Evolutionary conservation across 2,888 invertebrate species (phyloP), one percentile per base, ranked within the genome.

Genomic region (Oasisia sp.): DNA sequence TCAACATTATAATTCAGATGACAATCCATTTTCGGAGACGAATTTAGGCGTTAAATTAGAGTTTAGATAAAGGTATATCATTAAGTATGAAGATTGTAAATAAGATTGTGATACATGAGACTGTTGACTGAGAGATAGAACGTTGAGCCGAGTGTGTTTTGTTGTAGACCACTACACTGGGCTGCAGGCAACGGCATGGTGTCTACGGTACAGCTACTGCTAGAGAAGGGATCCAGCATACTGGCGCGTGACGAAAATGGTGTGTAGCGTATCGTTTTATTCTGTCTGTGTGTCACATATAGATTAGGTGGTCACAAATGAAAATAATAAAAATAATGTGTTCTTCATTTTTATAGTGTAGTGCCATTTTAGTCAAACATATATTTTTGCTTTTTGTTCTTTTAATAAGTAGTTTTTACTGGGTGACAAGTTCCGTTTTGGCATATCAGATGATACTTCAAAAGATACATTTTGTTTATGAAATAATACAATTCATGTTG

Each of bases 101-200:
- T 74, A 27, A 27, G 3, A 27, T n/a, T 74, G 56, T 56, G 56
- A 56, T 56, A 56, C 19, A 56, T 56, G 56, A 27, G 74, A 7
- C 74, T 27, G 74, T 7, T 9, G 14, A 50, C 12, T 50, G 50
- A 50, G 14, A 9, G 50, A 50, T 50, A 50, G 50, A 50, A 50
- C 74, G 27, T 74, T 74, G 27, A 74, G 74, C 27, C 74, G 3
- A 27, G 45, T 91, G 27, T 45, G 32, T 45, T 27, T 32, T 92
- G 32, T 91, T 94, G 32, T 95, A 97, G 97, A 92, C 97, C 97
- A 11, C 96, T 97, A 91, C 97, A 97, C 95, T 96, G 97, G 93
- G 97, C 97, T 56, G 97, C 97, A 4, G 96, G 97, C 93, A 97
- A 97, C 95, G 97, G 97, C 8, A 95, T 97, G 92, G 97, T 97